Base-by-base conservation (phyloP, 2,797 vertebrate genomes). In the Notoglanidium macrostoma region DNA sequence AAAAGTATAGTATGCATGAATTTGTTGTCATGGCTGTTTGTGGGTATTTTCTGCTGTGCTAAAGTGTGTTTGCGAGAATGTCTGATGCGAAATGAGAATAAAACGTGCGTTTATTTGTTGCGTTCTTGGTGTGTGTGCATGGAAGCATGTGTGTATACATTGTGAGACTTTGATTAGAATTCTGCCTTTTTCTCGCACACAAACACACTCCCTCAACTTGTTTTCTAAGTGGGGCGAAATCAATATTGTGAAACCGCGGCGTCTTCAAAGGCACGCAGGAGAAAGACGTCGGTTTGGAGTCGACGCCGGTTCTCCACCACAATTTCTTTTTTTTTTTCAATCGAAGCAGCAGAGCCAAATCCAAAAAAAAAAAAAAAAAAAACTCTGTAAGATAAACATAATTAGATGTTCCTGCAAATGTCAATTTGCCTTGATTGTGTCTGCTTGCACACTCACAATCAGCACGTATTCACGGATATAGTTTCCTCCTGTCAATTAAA, bases 151-250 rank as follows among this genome's bases (percentile, higher is more conserved):
- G 61, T 83, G 54, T 70, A 35, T 84, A 84, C 26, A 44, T 73
- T 51, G 76, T 57, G n/a, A 76, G 32, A 65, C 81, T 90, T 86
- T 87, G 88, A 92, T 90, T 80, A 91, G 90, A 29, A 80, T 82
- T 80, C 85, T 72, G 67, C 74, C 40, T 55, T 63, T 77, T 78
- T 72, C 23, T 17, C 51, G 15, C 44, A 82, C 79, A n/a, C 87
- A 85, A 89, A 90, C 79, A 90, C 85, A 67, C 51, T 78, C 70
- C 79, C 84, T 90, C 54, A 91, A 92, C 93, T 94, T 93, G 91
- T 94, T 94, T 94, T 94, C 89, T 92, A 94, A 94, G 93, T 92
- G 91, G 92, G 90, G 76, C 65, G 87, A 79, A 89, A 96, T 95
- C 94, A 93, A 95, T 96, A 95, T 89, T 90, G 85, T 85, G 89